Evolutionary conservation across 2,113 vertebrate species (phyloP).

Genomic region (Phocoena phocoena): DNA sequence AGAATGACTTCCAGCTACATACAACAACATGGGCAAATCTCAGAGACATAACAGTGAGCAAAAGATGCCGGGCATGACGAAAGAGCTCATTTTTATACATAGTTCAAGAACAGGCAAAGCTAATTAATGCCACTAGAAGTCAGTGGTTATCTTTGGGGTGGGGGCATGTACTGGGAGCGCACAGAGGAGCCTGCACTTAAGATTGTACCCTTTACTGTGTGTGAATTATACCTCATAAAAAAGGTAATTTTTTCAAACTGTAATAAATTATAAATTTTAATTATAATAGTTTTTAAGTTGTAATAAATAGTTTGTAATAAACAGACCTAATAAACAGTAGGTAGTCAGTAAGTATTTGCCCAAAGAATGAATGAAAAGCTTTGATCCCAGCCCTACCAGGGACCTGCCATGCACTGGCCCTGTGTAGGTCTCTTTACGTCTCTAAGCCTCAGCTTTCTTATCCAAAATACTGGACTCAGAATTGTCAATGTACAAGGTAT

Average conservation of each 20-base stretch:
- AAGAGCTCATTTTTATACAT: not conserved
- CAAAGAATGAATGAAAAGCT: not conserved
- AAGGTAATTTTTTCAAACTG: not conserved
- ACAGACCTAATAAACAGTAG: not conserved
- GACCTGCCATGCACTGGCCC: not conserved
- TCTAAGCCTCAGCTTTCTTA: not conserved
- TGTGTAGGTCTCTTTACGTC: not conserved
- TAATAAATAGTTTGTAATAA: not conserved
- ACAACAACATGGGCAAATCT: not conserved
- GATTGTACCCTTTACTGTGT: not conserved
- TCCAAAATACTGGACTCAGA: not conserved
- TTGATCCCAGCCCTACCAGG: not conserved
- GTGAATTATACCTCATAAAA: not conserved
- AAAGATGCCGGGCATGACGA: rapidly evolving
- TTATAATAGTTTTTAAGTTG: not conserved
- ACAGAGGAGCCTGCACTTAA: not conserved
- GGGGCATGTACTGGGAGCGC: rapidly evolving
- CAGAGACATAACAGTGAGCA: not conserved
- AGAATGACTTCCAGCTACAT: rapidly evolving
- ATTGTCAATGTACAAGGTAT: not conserved
- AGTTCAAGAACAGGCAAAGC: not conserved
- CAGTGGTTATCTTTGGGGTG: not conserved
- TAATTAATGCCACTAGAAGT: not conserved
- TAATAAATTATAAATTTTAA: not conserved
- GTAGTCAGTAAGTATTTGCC: not conserved